Evolutionary conservation across 2,797 vertebrate genomes (phyloP), one percentile per base, ranked within the genome.

Genomic region (Helarctos malayanus): DNA sequence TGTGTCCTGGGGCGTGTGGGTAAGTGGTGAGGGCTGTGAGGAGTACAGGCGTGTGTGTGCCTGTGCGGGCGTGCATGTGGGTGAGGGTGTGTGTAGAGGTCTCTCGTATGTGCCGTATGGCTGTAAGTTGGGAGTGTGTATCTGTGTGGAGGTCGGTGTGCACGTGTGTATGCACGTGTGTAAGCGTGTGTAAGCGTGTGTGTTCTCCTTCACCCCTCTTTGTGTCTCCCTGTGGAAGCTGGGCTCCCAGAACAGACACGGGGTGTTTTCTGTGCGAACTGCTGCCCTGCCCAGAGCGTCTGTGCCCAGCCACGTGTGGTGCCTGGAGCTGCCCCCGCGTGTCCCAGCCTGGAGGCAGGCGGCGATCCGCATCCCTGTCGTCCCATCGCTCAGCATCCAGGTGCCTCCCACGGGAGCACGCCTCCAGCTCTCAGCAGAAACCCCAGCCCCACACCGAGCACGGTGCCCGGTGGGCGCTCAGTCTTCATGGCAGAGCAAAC

Each of bases 141-240:
- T 12, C 45, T 19, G 16, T 2, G 29, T 19, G 6, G 8, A 38
- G 65, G n/a, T 21, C 18, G 52, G 25, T 13, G 35, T 82, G 16
- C 25, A 1, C 13, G 2, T 11, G 65, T 5, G 19, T 21, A 0
- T 38, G 68, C 7, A 4, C 2, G 25, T 9, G 2, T 8, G 14
- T 38, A 0, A 16, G 27, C 4, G 11, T 57, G 13, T 41, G 11
- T 11, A 5, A 1, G 68, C 8, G 4, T 8, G 2, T 23, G 35
- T 41, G 68, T 71, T 14, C 35, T 23, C 19, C 19, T 41, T 71
- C 2, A 2, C 12, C 1, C 23, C 0, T 25, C 11, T 25, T 3
- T 7, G 38, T 25, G 10, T 41, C 11, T 14, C 11, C 5, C 2
- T 1, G 21, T 38, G 69, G 21, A 14, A 32, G 38, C 69, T 41